These are phyloP conservation scores for Orientallactaga bullata DNA, from an alignment of 2,113 vertebrate species.

Conservation along the genomic window DNA sequence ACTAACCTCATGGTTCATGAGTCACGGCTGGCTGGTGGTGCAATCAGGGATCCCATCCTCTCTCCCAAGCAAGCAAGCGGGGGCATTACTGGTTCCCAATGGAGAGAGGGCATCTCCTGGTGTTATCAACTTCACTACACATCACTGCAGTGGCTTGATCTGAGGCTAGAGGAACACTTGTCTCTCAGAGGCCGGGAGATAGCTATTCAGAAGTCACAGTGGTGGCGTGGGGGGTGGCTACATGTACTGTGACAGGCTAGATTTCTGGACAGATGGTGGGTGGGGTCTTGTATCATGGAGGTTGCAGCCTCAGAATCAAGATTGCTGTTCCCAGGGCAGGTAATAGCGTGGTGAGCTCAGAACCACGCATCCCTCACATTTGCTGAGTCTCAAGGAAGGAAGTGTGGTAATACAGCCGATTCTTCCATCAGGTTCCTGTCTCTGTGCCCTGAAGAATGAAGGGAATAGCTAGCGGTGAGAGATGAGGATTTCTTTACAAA, in stretches of 20 bases:
- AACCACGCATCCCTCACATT: neutral
- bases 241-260: rapidly evolving
- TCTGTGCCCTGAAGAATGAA: too few relatives aligned
- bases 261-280: neutral
- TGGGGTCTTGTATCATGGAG: neutral
- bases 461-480: too few relatives aligned
- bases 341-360: neutral
- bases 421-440: too few relatives aligned
- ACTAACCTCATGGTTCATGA: neutral
- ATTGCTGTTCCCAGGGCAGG: too few relatives aligned
- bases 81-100: neutral
- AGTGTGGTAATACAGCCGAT: too few relatives aligned
- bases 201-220: neutral
- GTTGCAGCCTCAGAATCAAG: neutral
- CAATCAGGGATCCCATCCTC: neutral
- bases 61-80: neutral
- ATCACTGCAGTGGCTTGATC: neutral
- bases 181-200: neutral
- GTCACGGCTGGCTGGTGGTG: neutral
- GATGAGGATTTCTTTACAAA: too few relatives aligned
- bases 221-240: neutral
- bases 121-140: neutral
- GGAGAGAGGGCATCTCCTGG: neutral
- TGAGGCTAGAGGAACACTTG: neutral
- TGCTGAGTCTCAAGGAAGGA: neutral